Evolutionary conservation across 2,888 invertebrate species (phyloP).

Genomic region (Calephelis perditalis): DNA sequence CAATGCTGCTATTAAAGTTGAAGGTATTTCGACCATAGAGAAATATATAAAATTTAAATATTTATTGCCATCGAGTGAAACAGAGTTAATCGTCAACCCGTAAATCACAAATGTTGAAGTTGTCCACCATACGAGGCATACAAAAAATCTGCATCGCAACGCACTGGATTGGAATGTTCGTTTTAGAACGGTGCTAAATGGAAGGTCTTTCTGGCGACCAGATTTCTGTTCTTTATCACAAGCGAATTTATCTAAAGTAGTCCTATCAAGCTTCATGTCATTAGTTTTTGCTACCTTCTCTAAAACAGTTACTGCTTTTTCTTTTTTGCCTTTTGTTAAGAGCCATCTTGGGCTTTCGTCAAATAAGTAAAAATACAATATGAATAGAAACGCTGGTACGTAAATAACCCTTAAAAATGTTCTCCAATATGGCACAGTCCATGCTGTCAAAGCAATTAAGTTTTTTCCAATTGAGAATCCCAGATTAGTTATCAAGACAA

Average conservation of each 20-base stretch:
- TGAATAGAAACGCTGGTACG: neutral
- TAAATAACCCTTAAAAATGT: neutral
- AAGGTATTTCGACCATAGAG: constrained; percentile 84
- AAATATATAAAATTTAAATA: constrained; percentile 86
- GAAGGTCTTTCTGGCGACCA: no score
- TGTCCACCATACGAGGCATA: constrained; percentile 87
- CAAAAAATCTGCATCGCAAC: constrained; percentile 75
- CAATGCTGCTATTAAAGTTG: constrained; percentile 80
- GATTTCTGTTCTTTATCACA: constrained; percentile 20
- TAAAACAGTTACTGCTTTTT: constrained; percentile 54
- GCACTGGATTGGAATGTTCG: constrained; percentile 74
- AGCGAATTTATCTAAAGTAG: no score
- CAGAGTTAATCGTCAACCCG: constrained; percentile 87
- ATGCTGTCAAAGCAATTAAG: no score
- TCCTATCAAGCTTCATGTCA: constrained; percentile 41
- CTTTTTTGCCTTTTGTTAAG: neutral
- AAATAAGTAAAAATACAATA: neutral
- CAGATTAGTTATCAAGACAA: no score
- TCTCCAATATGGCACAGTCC: constrained; percentile 1
- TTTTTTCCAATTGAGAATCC: no score
- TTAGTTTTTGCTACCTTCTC: constrained; percentile 82
- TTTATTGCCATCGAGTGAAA: constrained; percentile 84
- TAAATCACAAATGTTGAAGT: constrained; percentile 89
- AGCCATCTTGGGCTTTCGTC: constrained; percentile 1
- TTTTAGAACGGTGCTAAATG: constrained; percentile 3